These are phyloP conservation scores for Microtus montanus DNA, from an alignment of 2,113 vertebrate species.

Conservation along the genomic window DNA sequence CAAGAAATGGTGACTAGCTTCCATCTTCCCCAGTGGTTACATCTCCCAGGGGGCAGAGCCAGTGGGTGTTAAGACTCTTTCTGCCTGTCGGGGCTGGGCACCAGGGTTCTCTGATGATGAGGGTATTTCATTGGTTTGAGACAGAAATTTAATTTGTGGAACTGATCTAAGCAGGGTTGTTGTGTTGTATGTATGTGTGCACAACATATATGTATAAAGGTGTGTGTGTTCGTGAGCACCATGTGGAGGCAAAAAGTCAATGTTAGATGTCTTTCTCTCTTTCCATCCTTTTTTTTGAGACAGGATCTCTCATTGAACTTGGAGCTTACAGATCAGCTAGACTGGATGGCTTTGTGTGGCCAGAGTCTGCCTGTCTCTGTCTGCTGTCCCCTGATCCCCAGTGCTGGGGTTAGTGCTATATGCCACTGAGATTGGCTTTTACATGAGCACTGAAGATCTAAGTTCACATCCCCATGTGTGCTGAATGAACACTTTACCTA, in stretches of 20 bases:
- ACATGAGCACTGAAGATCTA: background rate
- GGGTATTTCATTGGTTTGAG: background rate
- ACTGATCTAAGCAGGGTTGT: background rate
- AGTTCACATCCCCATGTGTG: background rate
- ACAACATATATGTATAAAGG: background rate
- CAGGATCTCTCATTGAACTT: background rate
- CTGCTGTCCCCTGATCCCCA: background rate
- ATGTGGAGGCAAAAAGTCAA: background rate
- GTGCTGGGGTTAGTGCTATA: background rate
- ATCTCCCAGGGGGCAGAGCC: background rate
- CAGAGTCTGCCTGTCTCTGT: background rate
- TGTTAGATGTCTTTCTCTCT: background rate
- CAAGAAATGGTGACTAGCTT: background rate
- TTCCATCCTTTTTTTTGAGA: background rate
- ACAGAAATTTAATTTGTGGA: background rate
- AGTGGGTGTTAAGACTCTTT: background rate
- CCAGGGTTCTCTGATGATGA: background rate
- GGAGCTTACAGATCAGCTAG: background rate
- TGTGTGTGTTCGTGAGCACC: too few species aligned
- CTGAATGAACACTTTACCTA: background rate
- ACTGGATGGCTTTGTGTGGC: background rate
- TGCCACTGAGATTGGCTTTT: background rate
- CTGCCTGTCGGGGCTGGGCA: background rate
- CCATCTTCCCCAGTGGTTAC: background rate
- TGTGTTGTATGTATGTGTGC: too few species aligned